phyloP scores from a whole-genome alignment of 2,888 invertebrate genomes.

The Zele albiditarsus region DNA sequence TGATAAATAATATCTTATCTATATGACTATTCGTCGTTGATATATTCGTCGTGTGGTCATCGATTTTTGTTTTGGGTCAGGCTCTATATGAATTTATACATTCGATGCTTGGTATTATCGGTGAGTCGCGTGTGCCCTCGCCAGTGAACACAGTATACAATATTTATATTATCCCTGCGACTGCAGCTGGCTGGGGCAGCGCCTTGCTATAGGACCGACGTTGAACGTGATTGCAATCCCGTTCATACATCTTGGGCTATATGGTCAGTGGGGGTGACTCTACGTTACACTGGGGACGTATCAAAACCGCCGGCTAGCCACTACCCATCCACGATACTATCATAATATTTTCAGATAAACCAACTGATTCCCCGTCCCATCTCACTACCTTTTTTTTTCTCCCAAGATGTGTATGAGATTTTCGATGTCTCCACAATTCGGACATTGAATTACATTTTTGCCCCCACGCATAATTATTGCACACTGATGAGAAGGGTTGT shows the following conservation, averaged over 20 bases:
- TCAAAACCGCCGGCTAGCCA: conserved; percentile 60
- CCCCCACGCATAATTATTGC: neutral
- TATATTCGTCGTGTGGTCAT: conserved; percentile 1
- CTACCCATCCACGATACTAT: conserved; percentile 57
- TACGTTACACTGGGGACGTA: conserved; percentile 70
- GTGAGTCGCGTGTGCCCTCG: conserved; percentile 19
- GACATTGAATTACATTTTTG: neutral
- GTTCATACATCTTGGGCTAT: conserved; percentile 69
- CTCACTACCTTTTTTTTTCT: conserved; percentile 1
- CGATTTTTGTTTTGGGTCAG: neutral
- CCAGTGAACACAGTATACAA: conserved; percentile 59
- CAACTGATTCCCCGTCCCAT: conserved; percentile 52
- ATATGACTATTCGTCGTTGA: neutral
- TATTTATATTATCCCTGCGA: conserved; percentile 71
- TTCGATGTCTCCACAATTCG: neutral
- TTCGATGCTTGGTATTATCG: neutral
- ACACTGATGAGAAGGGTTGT: conserved; percentile 37
- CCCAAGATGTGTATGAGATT: neutral
- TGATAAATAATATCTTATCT: conserved; percentile 15
- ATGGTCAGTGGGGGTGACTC: conserved; percentile 58
- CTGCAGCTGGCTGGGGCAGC: conserved; percentile 68
- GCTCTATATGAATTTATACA: neutral
- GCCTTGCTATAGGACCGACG: conserved; percentile 57
- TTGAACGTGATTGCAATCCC: conserved; percentile 71
- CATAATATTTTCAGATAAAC: conserved; percentile 69